These are phyloP conservation scores for Drosophila maculinotata DNA, from an alignment of 2,888 invertebrate species.

Conservation along the genomic window DNA sequence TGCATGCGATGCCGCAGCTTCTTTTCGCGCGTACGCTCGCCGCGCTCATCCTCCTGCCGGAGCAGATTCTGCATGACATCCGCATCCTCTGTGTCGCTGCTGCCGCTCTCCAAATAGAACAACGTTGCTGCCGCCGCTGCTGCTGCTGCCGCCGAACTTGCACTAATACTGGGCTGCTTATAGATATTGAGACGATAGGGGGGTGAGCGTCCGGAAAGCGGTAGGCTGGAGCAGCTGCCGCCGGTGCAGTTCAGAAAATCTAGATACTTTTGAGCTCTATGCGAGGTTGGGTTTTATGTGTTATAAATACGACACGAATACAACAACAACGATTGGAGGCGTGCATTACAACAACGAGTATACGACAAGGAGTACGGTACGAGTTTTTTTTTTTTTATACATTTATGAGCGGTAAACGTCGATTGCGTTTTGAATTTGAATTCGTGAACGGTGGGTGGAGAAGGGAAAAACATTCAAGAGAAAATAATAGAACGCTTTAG, in stretches of 20 bases:
- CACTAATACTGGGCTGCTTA: constrained; percentile 51
- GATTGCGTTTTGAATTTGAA: constrained; percentile 34
- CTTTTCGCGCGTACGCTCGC: constrained; percentile 85
- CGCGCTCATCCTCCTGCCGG: constrained; percentile 87
- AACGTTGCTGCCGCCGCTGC: constrained; percentile 65
- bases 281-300: constrained; percentile 35
- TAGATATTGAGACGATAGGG: constrained; percentile 67
- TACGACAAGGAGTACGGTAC: constrained; percentile 59
- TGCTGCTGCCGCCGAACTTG: constrained; percentile 49
- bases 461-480: constrained; percentile 61
- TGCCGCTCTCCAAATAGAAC: constrained; percentile 71
- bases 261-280: constrained; percentile 86
- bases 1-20: constrained; percentile 87
- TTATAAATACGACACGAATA: constrained; percentile 59
- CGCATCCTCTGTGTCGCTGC: constrained; percentile 76
- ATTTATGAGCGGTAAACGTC: constrained; percentile 60
- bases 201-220: constrained; percentile 50
- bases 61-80: constrained; percentile 85
- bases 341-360: constrained; percentile 59
- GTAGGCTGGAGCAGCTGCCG: constrained; percentile 61
- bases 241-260: constrained; percentile 87
- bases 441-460: constrained; percentile 36
- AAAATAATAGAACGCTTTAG: constrained; percentile 64
- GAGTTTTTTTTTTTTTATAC: constrained; percentile 19
- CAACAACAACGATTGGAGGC: constrained; percentile 44